Evolutionary conservation across 2,888 invertebrate genomes (phyloP).

Genomic region (Sussaba pulchella): DNA sequence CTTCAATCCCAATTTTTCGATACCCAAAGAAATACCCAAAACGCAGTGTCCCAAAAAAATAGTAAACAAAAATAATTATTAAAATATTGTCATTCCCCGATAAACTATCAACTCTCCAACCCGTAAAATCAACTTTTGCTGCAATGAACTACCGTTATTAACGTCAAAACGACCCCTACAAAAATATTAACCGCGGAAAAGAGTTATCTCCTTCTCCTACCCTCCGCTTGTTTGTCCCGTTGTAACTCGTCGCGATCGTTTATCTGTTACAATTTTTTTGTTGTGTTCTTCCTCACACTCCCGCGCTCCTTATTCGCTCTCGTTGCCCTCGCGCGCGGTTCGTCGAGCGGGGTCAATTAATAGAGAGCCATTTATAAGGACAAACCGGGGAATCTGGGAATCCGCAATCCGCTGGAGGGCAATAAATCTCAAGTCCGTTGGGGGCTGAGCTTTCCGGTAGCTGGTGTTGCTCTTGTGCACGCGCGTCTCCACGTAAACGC

Average conservation of each 20-base stretch:
- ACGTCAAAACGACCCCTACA: constrained; percentile 15
- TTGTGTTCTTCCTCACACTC: constrained; percentile 33
- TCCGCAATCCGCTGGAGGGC: constrained; percentile 82
- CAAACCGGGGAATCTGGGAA: constrained; percentile 83
- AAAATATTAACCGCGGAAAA: constrained; percentile 20
- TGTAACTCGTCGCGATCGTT: constrained; percentile 31
- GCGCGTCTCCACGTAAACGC: constrained; percentile 10
- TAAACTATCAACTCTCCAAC: background rate
- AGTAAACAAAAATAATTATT: background rate
- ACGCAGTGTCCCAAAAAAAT: background rate
- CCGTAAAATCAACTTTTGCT: background rate
- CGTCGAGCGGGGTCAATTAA: constrained; percentile 80
- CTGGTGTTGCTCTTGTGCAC: constrained; percentile 33
- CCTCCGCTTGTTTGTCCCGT: constrained; percentile 16
- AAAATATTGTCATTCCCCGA: background rate
- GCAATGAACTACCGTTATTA: background rate
- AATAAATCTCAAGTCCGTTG: constrained; percentile 82
- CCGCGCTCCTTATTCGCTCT: constrained; percentile 34
- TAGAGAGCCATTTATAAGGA: constrained; percentile 83
- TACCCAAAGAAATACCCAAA: no score
- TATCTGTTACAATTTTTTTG: constrained; percentile 48
- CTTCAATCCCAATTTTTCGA: no score
- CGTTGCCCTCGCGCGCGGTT: constrained; percentile 46
- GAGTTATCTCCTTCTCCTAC: constrained; percentile 21
- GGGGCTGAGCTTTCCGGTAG: constrained; percentile 70